These are phyloP conservation scores for Spisula subtruncata DNA, from an alignment of 2,888 invertebrate genomes.

Conservation along the genomic window DNA sequence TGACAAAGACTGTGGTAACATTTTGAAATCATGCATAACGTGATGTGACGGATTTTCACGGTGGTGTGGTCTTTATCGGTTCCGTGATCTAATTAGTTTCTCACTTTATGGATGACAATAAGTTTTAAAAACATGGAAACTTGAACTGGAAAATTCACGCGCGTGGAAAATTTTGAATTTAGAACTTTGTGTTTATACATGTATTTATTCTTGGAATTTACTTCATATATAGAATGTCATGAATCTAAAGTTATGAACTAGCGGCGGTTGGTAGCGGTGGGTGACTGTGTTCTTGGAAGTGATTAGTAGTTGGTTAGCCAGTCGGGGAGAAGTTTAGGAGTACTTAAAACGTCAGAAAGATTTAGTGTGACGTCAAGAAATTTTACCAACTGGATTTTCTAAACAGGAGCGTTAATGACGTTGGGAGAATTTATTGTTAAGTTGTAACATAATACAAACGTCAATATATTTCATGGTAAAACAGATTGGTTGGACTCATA, in stretches of 20 bases:
- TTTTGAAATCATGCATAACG: slow-evolving; percentile 4
- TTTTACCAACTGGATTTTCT: neutral
- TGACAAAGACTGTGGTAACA: neutral
- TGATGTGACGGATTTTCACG: neutral
- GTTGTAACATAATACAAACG: slow-evolving; percentile 7
- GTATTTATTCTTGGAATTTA: no score
- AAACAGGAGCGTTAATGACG: neutral
- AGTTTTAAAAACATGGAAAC: neutral
- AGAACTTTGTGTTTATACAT: no score
- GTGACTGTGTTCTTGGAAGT: neutral
- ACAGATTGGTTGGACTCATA: neutral
- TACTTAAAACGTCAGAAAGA: neutral
- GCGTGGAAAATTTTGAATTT: no score
- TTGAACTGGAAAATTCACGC: no score
- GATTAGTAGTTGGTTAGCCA: neutral
- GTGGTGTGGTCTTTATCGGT: neutral
- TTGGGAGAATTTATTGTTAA: neutral
- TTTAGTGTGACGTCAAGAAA: neutral
- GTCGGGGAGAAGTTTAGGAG: neutral
- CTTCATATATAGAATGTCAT: no score
- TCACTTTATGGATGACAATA: neutral
- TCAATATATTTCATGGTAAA: neutral
- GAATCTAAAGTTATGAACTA: no score
- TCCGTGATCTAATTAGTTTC: neutral
- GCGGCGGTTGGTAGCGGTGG: neutral